Conservation (phyloP, 2,888 invertebrate genomes). For the Dicycla oo region DNA sequence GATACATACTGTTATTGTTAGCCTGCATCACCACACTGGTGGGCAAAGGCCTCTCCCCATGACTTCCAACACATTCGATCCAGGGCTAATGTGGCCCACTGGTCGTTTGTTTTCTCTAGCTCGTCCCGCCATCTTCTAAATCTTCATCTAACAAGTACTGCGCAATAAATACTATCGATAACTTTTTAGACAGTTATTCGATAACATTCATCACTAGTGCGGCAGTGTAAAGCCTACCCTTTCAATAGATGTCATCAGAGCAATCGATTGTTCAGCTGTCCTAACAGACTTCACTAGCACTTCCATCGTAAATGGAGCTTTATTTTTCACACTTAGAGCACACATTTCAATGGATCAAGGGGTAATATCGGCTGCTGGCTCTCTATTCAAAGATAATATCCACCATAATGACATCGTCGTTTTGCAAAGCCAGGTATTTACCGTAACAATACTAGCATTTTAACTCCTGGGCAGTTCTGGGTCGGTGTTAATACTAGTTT, state of each 20-base stretch:
- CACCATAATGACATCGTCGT: constrained; percentile 13
- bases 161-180: background rate
- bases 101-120: no score
- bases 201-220: constrained; percentile 27
- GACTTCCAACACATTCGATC: no score
- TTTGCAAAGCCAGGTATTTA: background rate
- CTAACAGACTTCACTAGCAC: background rate
- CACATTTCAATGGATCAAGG: background rate
- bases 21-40: no score
- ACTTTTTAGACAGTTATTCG: background rate
- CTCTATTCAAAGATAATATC: constrained; percentile 2
- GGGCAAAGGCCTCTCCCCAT: no score
- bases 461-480: background rate
- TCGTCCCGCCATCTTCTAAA: no score
- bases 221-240: constrained; percentile 2
- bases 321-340: background rate
- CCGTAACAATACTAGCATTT: background rate
- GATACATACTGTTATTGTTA: background rate
- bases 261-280: constrained; percentile 26
- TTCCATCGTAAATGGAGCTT: background rate
- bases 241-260: constrained; percentile 43
- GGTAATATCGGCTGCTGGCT: background rate
- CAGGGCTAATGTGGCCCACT: no score
- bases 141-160: background rate
- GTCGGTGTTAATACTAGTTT: no score